Evolutionary conservation across 2,888 invertebrate genomes (phyloP), one percentile per base, ranked within the genome.

Genomic region (Agriopis leucophaearia): DNA sequence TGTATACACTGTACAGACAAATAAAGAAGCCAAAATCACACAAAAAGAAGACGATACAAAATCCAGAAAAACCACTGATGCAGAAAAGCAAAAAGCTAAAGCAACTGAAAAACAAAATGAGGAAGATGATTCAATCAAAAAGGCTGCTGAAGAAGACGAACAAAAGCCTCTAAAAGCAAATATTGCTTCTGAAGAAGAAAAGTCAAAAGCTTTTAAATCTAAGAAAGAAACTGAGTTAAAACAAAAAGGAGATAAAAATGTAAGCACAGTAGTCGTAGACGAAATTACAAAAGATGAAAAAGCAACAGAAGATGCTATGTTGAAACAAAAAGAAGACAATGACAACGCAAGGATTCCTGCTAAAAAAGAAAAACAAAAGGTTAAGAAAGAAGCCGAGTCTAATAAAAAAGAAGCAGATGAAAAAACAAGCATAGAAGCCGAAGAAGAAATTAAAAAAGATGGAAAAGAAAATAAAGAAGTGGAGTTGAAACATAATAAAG

Each of bases 141-240:
- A 47, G 36, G 47, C 18, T 44, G 38, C 56, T 69, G 15, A 52
- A 16, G 15, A 15, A 52, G 38, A 36, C n/a, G 2, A 36, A 15
- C 52, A 15, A 15, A 15, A 15, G 48, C 66, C 66, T 61, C 40
- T 73, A 10, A 57, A 71, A 62, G 38, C 72, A 66, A 61, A 66
- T 8, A 57, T 60, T 27, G 44, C 40, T 48, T n/a, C 15, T 16
- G 47, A 47, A 16, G 47, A 51, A 40, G 57, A 62, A 65, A 36
- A 51, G 15, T 27, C 60, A 47, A 40, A 35, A 8, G 51, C 0
- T 16, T 9, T 52, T 59, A 54, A 58, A 56, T 36, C 40, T 50
- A 40, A 70, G 50, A 47, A 63, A 51, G 55, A 66, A 18, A 69
- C 71, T 15, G 48, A 51, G 40, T 9, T 16, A 9, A 52, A 42